Percentiles rank a stretch among this genome's conserved stretches.
phyloP scores from a whole-genome alignment of 92 coral and sea anemone species.

The Heliopora coerulea region DNA sequence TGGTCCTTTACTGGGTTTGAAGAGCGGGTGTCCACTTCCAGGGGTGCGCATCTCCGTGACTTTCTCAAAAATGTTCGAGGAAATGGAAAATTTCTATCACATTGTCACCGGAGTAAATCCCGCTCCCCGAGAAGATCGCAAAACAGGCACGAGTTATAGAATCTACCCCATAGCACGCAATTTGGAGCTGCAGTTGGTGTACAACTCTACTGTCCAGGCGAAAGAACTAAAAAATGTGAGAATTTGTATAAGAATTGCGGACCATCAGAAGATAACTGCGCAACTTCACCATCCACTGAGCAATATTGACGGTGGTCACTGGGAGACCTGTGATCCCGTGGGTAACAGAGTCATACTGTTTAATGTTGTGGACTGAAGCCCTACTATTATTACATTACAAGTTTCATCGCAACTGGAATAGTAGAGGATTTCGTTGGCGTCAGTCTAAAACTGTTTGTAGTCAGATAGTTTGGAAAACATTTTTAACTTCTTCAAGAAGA shows the following conservation, averaged over 20 bases:
- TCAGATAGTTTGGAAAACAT: too few relatives aligned
- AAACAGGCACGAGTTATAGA: constrained; percentile 13
- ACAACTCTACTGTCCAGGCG: constrained; percentile 19
- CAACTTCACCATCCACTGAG: background rate
- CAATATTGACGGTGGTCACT: constrained; percentile 6
- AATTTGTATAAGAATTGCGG: constrained; percentile 18
- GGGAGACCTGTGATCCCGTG: constrained; percentile 35
- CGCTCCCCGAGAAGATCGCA: constrained; percentile 7
- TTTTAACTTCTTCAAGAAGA: too few relatives aligned
- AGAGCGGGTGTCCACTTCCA: constrained; percentile 16
- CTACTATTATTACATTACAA: background rate
- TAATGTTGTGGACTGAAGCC: constrained; percentile 8
- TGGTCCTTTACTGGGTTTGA: constrained; percentile 11
- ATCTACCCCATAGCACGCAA: constrained; percentile 23
- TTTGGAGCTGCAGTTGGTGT: constrained; percentile 25
- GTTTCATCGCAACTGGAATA: too few relatives aligned
- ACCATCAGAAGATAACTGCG: constrained; percentile 17
- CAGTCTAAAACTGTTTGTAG: too few relatives aligned
- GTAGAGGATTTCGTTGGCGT: too few relatives aligned
- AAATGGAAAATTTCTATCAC: constrained; percentile 17
- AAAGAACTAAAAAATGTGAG: background rate
- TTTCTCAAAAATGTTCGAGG: constrained; percentile 15
- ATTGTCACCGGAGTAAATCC: constrained; percentile 25
- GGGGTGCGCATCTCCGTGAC: constrained; percentile 37
- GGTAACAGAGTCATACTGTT: constrained; percentile 21